These are phyloP conservation scores for Eublepharis macularius DNA, from an alignment of 2,113 vertebrate species.

Conservation along the genomic window DNA sequence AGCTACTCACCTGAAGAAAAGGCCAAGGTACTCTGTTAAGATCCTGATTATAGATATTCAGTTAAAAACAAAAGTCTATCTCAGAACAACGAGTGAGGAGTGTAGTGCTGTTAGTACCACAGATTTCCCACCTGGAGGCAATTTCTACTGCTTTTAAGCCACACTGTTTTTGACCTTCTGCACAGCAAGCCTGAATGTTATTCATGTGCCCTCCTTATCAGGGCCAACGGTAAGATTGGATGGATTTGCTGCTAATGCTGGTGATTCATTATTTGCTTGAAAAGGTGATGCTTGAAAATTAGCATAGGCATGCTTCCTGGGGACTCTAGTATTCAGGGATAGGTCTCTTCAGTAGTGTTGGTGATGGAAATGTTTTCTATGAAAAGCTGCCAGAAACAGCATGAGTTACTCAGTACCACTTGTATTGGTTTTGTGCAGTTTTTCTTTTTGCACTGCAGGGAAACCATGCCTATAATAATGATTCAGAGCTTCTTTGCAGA, in stretches of 20 bases:
- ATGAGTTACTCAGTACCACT: neutral
- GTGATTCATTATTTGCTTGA: neutral
- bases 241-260: neutral
- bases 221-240: neutral
- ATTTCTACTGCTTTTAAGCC: neutral
- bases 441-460: neutral
- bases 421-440: neutral
- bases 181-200: neutral
- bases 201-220: neutral
- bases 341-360: neutral
- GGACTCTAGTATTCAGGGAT: neutral
- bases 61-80: neutral
- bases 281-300: neutral
- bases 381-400: neutral
- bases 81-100: neutral
- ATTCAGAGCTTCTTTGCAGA: neutral
- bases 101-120: neutral
- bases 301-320: neutral
- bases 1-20: neutral
- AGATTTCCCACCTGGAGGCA: neutral
- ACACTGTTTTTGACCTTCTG: neutral
- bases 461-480: neutral
- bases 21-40: neutral
- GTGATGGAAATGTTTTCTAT: neutral
- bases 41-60: neutral